A percentile compares a stretch with the other conserved stretches of the same genome.
Conservation (phyloP, 2,797 vertebrate species). For the Eidolon dupreanum region DNA sequence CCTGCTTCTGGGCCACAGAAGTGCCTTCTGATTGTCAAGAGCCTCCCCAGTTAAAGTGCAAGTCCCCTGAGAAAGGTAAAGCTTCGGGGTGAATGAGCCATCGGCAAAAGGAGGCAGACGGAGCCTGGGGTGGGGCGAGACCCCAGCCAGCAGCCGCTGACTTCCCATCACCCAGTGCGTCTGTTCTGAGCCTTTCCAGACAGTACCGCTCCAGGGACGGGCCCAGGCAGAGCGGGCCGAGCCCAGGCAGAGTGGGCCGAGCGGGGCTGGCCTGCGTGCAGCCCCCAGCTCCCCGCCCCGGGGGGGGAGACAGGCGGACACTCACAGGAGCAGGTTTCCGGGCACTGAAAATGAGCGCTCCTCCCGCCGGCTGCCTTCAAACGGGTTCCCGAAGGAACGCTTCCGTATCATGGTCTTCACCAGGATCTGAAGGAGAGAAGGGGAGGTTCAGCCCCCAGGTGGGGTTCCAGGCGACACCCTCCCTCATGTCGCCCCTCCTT, state of each 20-base stretch:
- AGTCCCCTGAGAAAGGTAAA: neutral
- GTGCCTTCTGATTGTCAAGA: neutral
- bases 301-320: neutral
- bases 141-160: neutral
- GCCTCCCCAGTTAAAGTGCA: neutral
- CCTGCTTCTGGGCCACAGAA: neutral
- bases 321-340: conserved; percentile 92
- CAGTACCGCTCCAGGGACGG: neutral
- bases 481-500: too few species aligned
- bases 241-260: neutral
- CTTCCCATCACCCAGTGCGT: accelerated
- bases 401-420: conserved; percentile 99
- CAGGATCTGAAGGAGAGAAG: conserved; percentile 90
- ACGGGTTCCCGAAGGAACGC: conserved; percentile 97
- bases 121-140: neutral
- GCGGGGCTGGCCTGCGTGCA: neutral
- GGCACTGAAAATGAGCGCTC: conserved; percentile 89
- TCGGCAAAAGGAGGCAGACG: neutral
- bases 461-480: too few species aligned
- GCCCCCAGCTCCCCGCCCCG: neutral
- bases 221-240: neutral
- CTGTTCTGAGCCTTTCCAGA: neutral
- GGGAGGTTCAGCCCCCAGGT: neutral
- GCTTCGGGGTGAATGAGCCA: neutral
- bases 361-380: conserved; percentile 94